These are phyloP conservation scores for Eurytoma adleriae DNA, from an alignment of 2,888 invertebrate species.

Conservation along the genomic window DNA sequence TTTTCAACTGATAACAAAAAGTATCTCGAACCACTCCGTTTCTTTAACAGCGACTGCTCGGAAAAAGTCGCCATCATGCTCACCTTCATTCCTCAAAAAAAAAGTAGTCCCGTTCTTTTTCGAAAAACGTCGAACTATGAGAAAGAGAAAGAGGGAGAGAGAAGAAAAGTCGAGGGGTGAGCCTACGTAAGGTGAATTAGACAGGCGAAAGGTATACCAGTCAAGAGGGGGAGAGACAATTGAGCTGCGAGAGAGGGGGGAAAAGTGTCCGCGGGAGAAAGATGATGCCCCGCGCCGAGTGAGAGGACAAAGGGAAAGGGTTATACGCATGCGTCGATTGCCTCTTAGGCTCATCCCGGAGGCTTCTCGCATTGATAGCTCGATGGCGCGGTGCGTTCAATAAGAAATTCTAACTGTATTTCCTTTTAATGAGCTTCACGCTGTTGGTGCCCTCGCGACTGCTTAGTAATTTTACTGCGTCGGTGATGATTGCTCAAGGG, in stretches of 20 bases:
- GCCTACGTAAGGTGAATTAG: not conserved
- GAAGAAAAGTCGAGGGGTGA: not conserved
- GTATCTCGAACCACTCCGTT: no score
- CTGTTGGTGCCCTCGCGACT: no score
- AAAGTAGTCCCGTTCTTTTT: not conserved
- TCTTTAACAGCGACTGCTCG: no score
- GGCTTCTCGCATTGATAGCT: no score
- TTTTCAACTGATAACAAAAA: no score
- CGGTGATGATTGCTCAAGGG: no score
- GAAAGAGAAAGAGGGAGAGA: not conserved
- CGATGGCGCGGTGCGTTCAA: no score
- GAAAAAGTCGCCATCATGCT: no score
- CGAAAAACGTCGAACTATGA: not conserved
- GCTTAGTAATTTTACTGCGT: no score
- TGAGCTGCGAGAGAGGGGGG: not conserved
- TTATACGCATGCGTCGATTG: not conserved
- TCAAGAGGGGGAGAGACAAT: not conserved
- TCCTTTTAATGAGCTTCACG: no score
- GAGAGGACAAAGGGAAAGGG: slow-evolving; percentile 1
- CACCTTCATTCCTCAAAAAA: not conserved
- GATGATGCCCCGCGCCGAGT: not conserved
- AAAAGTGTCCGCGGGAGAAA: slow-evolving; percentile 1
- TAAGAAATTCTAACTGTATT: no score
- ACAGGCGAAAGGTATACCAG: slow-evolving; percentile 1
- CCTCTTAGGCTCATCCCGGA: no score